A percentile compares a stretch with the other conserved stretches of the same genome.
These are phyloP conservation scores for Oreochromis niloticus DNA, from an alignment of 2,113 vertebrate species.

Conservation along the genomic window DNA sequence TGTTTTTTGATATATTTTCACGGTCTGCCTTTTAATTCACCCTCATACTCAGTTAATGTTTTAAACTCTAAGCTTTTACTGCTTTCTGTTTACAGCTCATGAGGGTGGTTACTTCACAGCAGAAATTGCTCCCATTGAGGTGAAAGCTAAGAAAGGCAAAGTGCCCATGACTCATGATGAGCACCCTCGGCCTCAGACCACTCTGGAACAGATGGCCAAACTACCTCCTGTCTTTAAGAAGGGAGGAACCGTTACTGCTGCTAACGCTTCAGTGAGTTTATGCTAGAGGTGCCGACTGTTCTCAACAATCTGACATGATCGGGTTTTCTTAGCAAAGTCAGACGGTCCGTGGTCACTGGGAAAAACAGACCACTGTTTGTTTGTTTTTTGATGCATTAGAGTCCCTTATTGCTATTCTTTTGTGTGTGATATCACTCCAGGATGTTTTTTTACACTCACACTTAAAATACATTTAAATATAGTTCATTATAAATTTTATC, in stretches of 20 bases:
- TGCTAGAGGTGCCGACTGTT: neutral
- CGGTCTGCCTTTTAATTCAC: neutral
- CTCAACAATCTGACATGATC: neutral
- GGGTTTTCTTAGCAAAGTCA: neutral
- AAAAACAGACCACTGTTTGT: neutral
- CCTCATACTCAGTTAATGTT: neutral
- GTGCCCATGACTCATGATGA: slow-evolving; percentile 85
- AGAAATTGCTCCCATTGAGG: slow-evolving; percentile 90
- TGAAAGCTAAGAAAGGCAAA: slow-evolving; percentile 88
- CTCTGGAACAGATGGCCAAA: slow-evolving; percentile 85
- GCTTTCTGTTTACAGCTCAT: slow-evolving; percentile 71
- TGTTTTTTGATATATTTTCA: neutral
- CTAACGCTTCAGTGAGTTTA: slow-evolving; percentile 87
- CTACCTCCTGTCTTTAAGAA: slow-evolving; percentile 89
- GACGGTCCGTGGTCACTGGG: neutral
- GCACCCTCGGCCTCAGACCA: slow-evolving; percentile 88
- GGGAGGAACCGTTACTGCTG: slow-evolving; percentile 89
- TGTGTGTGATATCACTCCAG: neutral
- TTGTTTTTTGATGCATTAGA: fast-evolving
- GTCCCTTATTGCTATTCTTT: neutral
- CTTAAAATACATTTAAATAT: neutral
- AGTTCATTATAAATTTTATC: neutral
- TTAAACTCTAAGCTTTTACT: neutral
- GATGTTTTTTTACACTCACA: neutral
- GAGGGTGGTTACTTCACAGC: slow-evolving; percentile 82